Conservation (phyloP, 2,888 invertebrate genomes). For the Ophion costatus region DNA sequence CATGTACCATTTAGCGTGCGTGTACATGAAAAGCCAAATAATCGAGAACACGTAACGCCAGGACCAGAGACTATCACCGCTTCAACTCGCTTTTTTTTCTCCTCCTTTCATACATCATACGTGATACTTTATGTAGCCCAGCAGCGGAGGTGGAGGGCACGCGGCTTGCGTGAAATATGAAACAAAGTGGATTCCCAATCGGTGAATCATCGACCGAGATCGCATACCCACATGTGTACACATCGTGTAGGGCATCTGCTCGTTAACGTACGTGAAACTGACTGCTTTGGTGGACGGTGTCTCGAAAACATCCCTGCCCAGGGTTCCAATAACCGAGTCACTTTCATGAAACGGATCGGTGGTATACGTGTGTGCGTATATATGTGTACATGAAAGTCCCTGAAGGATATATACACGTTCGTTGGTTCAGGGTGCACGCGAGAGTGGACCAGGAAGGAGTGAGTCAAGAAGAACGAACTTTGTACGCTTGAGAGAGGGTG, state of each 20-base stretch:
- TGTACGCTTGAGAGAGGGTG: constrained; percentile 22
- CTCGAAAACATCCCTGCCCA: neutral
- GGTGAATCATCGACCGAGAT: constrained; percentile 76
- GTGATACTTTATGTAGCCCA: constrained; percentile 30
- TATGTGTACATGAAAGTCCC: constrained; percentile 14
- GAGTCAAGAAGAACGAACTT: constrained; percentile 51
- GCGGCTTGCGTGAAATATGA: constrained; percentile 33
- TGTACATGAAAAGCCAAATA: constrained; percentile 21
- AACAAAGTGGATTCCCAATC: constrained; percentile 79
- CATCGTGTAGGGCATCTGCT: neutral
- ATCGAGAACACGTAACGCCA: neutral
- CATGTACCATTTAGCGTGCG: neutral
- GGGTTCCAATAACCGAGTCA: constrained; percentile 7
- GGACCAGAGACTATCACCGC: neutral
- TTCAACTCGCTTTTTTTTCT: constrained; percentile 13
- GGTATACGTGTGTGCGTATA: neutral
- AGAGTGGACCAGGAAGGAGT: constrained; percentile 28
- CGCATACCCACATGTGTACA: constrained; percentile 40
- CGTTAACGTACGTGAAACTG: constrained; percentile 29
- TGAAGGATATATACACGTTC: constrained; percentile 19
- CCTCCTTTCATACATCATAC: neutral
- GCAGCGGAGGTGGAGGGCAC: neutral
- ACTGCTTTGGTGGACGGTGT: constrained; percentile 1
- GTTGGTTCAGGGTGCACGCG: constrained; percentile 39
- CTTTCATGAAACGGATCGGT: constrained; percentile 9